Evolutionary conservation across 1,140 invertebrate species (phyloP).

Genomic region (Xylocopa sonorina): DNA sequence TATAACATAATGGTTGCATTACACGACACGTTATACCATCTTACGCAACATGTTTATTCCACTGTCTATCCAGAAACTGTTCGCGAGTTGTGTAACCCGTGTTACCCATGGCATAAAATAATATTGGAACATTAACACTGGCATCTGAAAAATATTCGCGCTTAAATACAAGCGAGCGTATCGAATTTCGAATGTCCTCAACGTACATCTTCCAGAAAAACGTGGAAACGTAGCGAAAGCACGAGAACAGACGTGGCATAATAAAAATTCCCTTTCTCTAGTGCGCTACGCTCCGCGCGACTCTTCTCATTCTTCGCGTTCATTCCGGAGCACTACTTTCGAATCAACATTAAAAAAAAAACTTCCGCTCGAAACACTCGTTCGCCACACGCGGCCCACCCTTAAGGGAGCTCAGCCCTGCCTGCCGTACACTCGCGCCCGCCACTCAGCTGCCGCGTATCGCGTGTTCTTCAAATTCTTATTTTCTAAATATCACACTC

Average conservation of each 20-base stretch:
- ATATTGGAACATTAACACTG: too few relatives aligned
- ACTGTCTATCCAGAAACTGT: not conserved
- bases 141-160: too few relatives aligned
- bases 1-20: not conserved
- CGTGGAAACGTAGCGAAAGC: too few relatives aligned
- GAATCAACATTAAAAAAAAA: constrained; percentile 12
- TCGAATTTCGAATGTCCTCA: too few relatives aligned
- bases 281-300: not conserved
- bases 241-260: not conserved
- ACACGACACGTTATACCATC: not conserved
- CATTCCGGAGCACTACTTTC: not conserved
- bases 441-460: not conserved
- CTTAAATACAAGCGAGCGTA: too few relatives aligned
- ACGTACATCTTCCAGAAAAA: too few relatives aligned
- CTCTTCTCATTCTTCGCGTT: not conserved
- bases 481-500: not conserved
- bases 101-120: too few relatives aligned
- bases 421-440: not conserved
- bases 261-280: not conserved
- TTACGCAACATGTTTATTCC: not conserved
- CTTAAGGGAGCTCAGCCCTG: not conserved
- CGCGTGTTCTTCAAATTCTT: not conserved
- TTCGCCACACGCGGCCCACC: not conserved
- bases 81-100: too few relatives aligned
- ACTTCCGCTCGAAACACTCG: not conserved